These are phyloP conservation scores for Brachyhypopomus occidentalis DNA, from an alignment of 2,113 vertebrate genomes.

Conservation along the genomic window DNA sequence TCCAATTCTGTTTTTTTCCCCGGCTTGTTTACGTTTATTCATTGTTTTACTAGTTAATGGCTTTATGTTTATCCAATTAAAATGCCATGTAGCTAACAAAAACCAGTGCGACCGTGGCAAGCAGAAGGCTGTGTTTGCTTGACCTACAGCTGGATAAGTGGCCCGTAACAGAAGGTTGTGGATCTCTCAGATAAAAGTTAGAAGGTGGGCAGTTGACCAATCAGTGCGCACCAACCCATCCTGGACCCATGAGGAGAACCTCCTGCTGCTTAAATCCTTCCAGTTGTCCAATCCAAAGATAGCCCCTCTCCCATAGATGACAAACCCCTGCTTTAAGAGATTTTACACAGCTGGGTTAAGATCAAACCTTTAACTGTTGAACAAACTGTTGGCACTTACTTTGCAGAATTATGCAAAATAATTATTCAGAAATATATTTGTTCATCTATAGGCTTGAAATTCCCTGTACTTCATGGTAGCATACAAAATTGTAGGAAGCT, in stretches of 20 bases:
- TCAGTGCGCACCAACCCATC: conserved; percentile 55
- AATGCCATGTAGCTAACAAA: neutral
- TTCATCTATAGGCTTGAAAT: conserved; percentile 43
- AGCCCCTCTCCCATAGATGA: conserved; percentile 46
- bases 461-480: neutral
- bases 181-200: conserved; percentile 40
- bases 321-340: neutral
- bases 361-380: neutral
- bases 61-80: conserved; percentile 28
- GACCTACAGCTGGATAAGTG: conserved; percentile 49
- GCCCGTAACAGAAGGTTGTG: conserved; percentile 45
- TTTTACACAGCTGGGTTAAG: neutral
- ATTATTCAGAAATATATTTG: conserved; percentile 15
- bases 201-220: conserved; percentile 54
- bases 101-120: conserved; percentile 29
- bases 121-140: conserved; percentile 52
- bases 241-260: conserved; percentile 36
- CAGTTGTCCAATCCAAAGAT: neutral
- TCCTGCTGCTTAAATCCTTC: conserved; percentile 44
- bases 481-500: conserved; percentile 1
- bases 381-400: neutral
- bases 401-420: neutral
- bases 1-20: neutral
- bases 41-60: conserved; percentile 12
- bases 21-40: neutral